Evolutionary conservation across 2,797 vertebrate genomes (phyloP).

Genomic region (Coregonus suidteri): DNA sequence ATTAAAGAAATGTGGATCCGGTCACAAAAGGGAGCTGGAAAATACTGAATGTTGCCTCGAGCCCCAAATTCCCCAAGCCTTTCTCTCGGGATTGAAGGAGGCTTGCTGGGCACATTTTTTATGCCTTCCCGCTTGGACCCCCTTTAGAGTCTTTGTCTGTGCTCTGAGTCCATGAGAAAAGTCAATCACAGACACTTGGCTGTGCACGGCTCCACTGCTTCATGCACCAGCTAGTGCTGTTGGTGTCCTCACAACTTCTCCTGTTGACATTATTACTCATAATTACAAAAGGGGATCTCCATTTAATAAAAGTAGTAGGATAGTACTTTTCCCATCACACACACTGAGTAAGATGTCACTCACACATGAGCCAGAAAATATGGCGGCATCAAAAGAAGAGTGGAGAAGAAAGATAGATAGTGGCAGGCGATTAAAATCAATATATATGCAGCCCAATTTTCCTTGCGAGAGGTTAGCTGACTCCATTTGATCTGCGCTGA

Average conservation of each 20-base stretch:
- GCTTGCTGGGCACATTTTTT: constrained; percentile 79
- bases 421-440: constrained; percentile 79
- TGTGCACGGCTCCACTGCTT: constrained; percentile 44
- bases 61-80: constrained; percentile 55
- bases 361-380: constrained; percentile 66
- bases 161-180: constrained; percentile 76
- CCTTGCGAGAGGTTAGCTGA: constrained; percentile 69
- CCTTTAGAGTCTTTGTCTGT: constrained; percentile 81
- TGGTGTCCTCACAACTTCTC: constrained; percentile 41
- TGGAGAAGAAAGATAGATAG: constrained; percentile 77
- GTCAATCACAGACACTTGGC: constrained; percentile 76
- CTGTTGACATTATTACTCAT: constrained; percentile 55
- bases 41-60: constrained; percentile 65
- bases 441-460: constrained; percentile 80
- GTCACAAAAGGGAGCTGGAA: constrained; percentile 76
- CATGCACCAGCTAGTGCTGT: constrained; percentile 26
- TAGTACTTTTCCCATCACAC: constrained; percentile 48
- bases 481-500: constrained; percentile 76
- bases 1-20: constrained; percentile 82
- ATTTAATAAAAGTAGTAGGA: constrained; percentile 48
- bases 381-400: constrained; percentile 74
- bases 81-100: constrained; percentile 56
- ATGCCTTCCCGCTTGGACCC: constrained; percentile 77
- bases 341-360: constrained; percentile 65
- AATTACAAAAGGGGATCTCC: constrained; percentile 55